Conservation (phyloP, 2,888 invertebrate species). For the Acanthosepion esculentum region DNA sequence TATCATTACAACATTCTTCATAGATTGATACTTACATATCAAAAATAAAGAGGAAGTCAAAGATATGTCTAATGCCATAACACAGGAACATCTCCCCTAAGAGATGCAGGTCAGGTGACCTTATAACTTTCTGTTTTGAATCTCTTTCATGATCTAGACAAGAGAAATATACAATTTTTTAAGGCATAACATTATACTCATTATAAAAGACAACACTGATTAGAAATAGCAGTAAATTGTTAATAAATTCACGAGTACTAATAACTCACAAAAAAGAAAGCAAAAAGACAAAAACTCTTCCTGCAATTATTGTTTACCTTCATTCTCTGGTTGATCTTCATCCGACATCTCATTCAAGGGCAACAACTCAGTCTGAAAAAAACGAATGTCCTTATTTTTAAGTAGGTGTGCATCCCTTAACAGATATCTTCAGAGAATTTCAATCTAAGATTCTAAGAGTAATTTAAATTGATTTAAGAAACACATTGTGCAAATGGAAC, state of each 20-base stretch:
- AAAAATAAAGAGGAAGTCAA: slow-evolving; percentile 68
- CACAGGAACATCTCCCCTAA: slow-evolving; percentile 70
- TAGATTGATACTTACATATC: slow-evolving; percentile 67
- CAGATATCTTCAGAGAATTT: no score
- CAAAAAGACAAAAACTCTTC: no score
- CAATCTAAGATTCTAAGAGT: no score
- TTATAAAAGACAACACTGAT: background rate
- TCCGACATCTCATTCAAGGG: slow-evolving; percentile 66
- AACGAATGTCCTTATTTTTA: background rate
- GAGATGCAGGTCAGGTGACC: slow-evolving; percentile 70
- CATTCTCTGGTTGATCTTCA: slow-evolving; percentile 62
- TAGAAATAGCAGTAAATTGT: no score
- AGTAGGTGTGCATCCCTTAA: background rate
- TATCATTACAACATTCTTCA: background rate
- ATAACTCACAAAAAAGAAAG: no score
- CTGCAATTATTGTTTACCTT: slow-evolving; percentile 51
- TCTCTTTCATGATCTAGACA: slow-evolving; percentile 65
- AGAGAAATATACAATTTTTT: slow-evolving; percentile 40
- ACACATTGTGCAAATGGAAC: no score
- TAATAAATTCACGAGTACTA: no score
- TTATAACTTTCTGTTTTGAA: slow-evolving; percentile 53
- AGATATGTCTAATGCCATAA: slow-evolving; percentile 67
- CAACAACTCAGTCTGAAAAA: slow-evolving; percentile 62
- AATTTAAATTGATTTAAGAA: no score
- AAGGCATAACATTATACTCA: background rate